phyloP scores from a whole-genome alignment of 2,797 vertebrate genomes.

The Pogoniulus pusillus region DNA sequence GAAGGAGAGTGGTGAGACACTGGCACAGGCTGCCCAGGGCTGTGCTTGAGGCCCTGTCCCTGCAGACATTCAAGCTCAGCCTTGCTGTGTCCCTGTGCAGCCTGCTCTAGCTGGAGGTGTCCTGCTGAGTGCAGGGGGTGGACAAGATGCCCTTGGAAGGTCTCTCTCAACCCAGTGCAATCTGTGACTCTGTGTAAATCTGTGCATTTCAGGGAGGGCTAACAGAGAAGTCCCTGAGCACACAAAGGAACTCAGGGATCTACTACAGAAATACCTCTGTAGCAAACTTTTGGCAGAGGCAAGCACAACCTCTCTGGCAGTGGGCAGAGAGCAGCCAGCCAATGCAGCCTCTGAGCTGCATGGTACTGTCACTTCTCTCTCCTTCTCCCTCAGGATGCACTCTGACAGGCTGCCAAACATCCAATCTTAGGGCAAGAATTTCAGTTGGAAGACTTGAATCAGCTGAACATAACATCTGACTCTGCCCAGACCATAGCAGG shows the following conservation, averaged over 20 bases:
- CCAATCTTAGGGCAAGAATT: conserved; percentile 4
- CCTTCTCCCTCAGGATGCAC: background rate
- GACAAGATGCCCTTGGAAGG: too few relatives aligned
- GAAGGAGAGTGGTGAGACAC: too few relatives aligned
- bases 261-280: background rate
- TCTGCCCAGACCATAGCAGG: conserved; percentile 8
- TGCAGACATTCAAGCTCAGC: too few relatives aligned
- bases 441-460: conserved; percentile 40
- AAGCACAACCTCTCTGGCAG: background rate
- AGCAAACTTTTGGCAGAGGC: background rate
- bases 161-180: too few relatives aligned
- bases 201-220: background rate
- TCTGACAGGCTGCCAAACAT: conserved; percentile 55
- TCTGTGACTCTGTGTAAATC: too few relatives aligned
- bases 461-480: background rate
- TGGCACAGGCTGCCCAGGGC: too few relatives aligned
- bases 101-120: too few relatives aligned
- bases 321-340: background rate
- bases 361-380: background rate
- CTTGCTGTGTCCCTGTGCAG: too few relatives aligned
- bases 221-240: background rate
- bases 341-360: background rate
- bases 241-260: background rate
- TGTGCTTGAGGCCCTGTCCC: too few relatives aligned
- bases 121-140: too few relatives aligned